These are phyloP conservation scores for Squalus acanthias DNA, from an alignment of 2,797 vertebrate genomes.

Conservation along the genomic window DNA sequence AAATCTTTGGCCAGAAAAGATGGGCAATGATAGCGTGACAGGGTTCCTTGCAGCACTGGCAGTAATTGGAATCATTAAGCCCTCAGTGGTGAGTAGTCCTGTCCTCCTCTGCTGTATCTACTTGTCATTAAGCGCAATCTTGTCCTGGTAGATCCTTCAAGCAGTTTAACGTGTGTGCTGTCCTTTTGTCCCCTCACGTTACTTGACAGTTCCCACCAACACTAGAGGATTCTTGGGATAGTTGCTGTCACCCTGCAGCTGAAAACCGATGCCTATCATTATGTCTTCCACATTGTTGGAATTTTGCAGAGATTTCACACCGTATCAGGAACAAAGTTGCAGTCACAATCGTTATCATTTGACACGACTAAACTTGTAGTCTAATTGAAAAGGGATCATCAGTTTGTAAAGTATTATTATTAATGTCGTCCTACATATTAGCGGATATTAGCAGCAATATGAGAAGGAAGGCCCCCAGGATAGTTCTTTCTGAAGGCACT, in stretches of 20 bases:
- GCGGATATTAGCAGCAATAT: conserved; percentile 8
- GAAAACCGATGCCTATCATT: conserved; percentile 20
- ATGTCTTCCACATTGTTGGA: not conserved
- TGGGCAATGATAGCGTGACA: not conserved
- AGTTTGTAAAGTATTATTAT: conserved; percentile 18
- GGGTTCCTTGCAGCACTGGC: not conserved
- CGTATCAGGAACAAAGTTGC: not conserved
- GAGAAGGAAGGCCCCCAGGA: not conserved
- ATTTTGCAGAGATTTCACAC: not conserved
- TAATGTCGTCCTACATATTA: not conserved
- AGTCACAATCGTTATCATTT: not conserved
- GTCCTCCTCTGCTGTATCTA: not conserved
- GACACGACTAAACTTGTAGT: not conserved
- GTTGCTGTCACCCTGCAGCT: not conserved
- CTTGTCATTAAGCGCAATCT: not conserved
- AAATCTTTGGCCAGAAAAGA: not conserved
- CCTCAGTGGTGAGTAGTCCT: not conserved
- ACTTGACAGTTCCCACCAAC: not conserved
- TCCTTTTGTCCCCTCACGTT: not conserved
- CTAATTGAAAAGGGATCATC: not conserved
- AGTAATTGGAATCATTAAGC: not conserved
- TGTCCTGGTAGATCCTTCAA: not conserved
- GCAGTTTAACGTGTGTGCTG: conserved; percentile 12
- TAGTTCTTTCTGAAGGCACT: not conserved
- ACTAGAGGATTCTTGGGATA: not conserved